These are phyloP conservation scores for Nasonia oneida DNA, from an alignment of 2,888 invertebrate genomes.

Conservation along the genomic window DNA sequence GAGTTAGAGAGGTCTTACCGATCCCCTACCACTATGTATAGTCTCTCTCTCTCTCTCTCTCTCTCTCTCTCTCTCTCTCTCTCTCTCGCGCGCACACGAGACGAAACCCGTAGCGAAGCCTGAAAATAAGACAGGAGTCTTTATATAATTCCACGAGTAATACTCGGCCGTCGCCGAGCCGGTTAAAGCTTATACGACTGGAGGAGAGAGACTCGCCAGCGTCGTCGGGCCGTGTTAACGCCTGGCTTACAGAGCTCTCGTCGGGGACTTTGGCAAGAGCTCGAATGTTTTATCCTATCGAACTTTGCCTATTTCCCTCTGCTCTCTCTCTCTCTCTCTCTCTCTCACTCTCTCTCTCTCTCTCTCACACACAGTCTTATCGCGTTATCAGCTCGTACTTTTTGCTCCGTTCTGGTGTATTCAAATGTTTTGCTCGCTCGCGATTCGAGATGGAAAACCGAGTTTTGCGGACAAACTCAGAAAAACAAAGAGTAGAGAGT, in stretches of 20 bases:
- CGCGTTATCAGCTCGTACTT: conserved; percentile 3
- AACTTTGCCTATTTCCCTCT: conserved; percentile 34
- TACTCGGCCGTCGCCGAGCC: conserved; percentile 65
- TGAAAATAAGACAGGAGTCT: conserved; percentile 76
- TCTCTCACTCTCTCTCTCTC: too few relatives aligned
- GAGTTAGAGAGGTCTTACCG: conserved; percentile 78
- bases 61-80: too few relatives aligned
- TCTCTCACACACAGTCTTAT: background rate
- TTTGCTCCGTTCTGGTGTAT: background rate
- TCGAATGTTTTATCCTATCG: conserved; percentile 47
- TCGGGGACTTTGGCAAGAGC: conserved; percentile 39
- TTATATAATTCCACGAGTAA: conserved; percentile 77
- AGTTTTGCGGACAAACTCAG: conserved; percentile 19
- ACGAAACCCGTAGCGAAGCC: conserved; percentile 64
- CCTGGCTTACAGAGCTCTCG: conserved; percentile 62
- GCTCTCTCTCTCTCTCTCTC: too few relatives aligned
- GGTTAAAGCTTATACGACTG: conserved; percentile 69
- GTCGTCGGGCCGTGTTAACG: conserved; percentile 66
- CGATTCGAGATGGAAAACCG: background rate
- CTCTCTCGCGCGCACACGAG: background rate
- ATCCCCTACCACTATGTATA: conserved; percentile 61
- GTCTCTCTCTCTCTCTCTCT: too few relatives aligned
- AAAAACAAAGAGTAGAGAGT: conserved; percentile 61
- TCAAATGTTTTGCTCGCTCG: background rate
- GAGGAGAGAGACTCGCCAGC: conserved; percentile 51